Evolutionary conservation across 2,113 vertebrate genomes (phyloP), one percentile per base, ranked within the genome.

Genomic region (Lophius piscatorius): DNA sequence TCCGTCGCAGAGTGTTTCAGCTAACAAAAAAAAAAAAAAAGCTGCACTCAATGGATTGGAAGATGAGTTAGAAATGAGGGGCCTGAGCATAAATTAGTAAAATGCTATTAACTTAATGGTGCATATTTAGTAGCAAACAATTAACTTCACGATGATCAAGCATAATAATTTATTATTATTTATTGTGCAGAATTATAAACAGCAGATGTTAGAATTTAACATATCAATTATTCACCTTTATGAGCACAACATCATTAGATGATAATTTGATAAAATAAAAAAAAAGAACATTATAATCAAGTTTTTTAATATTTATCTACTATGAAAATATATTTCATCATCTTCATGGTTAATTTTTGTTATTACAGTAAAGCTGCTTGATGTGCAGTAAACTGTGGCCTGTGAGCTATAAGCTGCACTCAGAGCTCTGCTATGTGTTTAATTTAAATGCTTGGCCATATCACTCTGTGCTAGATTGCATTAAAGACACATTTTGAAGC

Each of bases 371-470:
- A 46, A 63, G 51, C 50, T 58, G 31, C 45, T 51, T 42, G 72
- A 63, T 76, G 57, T 64, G 62, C 29, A 38, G 38, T 18, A 4
- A 63, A 34, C 33, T 42, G 58, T 63, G 45, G 21, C 18, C 49
- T 82, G 68, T 48, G 41, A 63, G n/a, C 41, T 52, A 14, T 14
- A 44, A 35, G 49, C 21, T 45, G 40, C 50, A 20, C 40, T 68
- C 34, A n/a, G n/a, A 66, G 62, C 50, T 33, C 29, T n/a, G 52
- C 47, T 35, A 29, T 47, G 16, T 74, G 36, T 26, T 46, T 24
- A 44, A 83, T 71, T 82, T 46, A 58, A 70, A 83, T 80, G 69
- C 58, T 64, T 47, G 63, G 64, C 54, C 57, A 23, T 36, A 52
- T 68, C 56, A 68, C 47, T 65, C 31, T 10, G 41, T 64, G 56